These are phyloP conservation scores for Paraescarpia echinospica DNA, from an alignment of 1,140 invertebrate genomes.

Conservation along the genomic window DNA sequence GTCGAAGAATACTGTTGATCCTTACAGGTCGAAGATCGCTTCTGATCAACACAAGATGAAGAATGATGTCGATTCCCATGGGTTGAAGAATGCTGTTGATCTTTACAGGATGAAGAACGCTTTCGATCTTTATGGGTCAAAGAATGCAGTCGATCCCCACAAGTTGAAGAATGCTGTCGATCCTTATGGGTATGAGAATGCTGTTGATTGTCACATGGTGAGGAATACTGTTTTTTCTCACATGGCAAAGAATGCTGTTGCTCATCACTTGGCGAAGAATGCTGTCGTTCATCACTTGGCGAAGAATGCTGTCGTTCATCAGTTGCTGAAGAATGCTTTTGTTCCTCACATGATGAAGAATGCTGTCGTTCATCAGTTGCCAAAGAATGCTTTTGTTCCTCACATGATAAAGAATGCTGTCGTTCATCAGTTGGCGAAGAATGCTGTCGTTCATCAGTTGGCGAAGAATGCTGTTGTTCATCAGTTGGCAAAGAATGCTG, in stretches of 20 bases:
- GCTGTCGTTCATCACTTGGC: neutral
- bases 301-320: neutral
- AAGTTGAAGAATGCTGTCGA: neutral
- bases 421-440: no score
- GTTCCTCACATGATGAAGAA: no score
- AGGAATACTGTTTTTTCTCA: neutral
- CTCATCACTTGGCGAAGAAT: neutral
- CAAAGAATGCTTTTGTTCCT: no score
- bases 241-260: neutral
- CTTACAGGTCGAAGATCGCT: neutral
- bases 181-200: neutral
- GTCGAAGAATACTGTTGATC: neutral
- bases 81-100: neutral
- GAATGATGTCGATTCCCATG: neutral
- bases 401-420: no score
- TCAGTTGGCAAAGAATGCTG: no score
- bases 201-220: neutral
- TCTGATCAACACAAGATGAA: neutral
- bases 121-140: neutral
- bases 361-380: no score
- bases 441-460: no score
- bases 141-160: neutral
- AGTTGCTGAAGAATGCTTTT: neutral
- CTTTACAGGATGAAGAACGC: neutral
- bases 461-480: no score